Conservation (phyloP, 2,797 vertebrate genomes). For the Cottoperca gobio region DNA sequence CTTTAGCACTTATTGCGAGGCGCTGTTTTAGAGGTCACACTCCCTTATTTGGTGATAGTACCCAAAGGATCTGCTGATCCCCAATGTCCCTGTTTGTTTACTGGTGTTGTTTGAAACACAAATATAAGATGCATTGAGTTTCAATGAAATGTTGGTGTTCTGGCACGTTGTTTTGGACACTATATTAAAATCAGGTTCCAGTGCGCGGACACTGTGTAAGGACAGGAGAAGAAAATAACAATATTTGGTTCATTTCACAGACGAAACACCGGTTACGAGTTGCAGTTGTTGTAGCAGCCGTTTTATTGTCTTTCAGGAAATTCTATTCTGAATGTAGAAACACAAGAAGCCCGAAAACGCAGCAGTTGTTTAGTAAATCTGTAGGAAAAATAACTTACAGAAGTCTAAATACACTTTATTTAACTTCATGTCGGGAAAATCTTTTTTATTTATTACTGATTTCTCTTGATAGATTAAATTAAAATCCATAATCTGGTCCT, state of each 20-base stretch:
- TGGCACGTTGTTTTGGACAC: no score
- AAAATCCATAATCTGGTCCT: conserved; percentile 10
- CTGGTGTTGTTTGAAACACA: background rate
- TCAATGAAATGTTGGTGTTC: no score
- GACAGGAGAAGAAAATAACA: background rate
- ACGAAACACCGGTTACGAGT: background rate
- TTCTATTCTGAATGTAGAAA: conserved; percentile 28
- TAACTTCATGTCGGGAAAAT: no score
- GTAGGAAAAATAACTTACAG: background rate
- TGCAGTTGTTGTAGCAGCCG: conserved; percentile 20
- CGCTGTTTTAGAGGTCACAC: background rate
- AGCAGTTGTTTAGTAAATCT: background rate
- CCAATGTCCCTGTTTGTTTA: background rate
- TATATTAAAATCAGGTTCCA: background rate
- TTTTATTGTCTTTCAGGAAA: background rate
- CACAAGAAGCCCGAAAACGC: background rate
- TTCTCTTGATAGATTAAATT: background rate
- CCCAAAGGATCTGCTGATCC: background rate
- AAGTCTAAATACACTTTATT: no score
- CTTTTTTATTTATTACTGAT: no score
- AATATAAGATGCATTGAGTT: background rate
- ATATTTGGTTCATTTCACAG: background rate
- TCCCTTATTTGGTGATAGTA: background rate
- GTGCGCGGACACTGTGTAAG: no score
- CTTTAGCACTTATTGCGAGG: background rate